phyloP scores from a whole-genome alignment of 2,888 invertebrate genomes.

The Dastarcus helophoroides region DNA sequence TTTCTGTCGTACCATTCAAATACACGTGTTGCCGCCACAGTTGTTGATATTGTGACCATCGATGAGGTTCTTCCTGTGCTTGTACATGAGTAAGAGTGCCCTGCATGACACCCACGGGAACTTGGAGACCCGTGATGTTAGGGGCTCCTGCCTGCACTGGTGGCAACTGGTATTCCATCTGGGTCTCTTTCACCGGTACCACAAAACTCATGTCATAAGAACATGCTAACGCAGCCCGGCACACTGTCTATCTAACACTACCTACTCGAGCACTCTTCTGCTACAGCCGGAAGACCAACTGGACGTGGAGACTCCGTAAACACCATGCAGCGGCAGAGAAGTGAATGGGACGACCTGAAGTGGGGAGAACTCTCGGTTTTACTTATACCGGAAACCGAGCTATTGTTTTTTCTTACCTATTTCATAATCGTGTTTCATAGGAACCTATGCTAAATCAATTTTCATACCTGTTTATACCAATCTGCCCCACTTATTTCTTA shows the following conservation, averaged over 20 bases:
- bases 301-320: no score
- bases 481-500: no score
- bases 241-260: constrained; percentile 10
- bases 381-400: constrained; percentile 33
- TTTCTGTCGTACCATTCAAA: constrained; percentile 56
- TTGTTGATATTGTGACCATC: constrained; percentile 66
- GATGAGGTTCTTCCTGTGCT: constrained; percentile 41
- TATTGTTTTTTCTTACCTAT: constrained; percentile 12
- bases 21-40: constrained; percentile 72
- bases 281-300: constrained; percentile 34
- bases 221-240: constrained; percentile 33
- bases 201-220: constrained; percentile 36
- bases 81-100: constrained; percentile 54
- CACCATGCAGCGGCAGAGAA: constrained; percentile 7
- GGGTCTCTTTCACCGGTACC: constrained; percentile 33
- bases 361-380: constrained; percentile 30
- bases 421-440: no score
- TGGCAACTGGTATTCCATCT: constrained; percentile 43
- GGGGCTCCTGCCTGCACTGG: constrained; percentile 35
- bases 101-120: constrained; percentile 53
- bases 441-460: no score
- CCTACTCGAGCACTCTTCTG: constrained; percentile 19
- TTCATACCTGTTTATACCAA: no score
- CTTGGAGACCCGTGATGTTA: constrained; percentile 34
- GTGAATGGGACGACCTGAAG: constrained; percentile 9